These are phyloP conservation scores for Monodelphis domestica DNA, from an alignment of 2,797 vertebrate genomes.

Conservation along the genomic window DNA sequence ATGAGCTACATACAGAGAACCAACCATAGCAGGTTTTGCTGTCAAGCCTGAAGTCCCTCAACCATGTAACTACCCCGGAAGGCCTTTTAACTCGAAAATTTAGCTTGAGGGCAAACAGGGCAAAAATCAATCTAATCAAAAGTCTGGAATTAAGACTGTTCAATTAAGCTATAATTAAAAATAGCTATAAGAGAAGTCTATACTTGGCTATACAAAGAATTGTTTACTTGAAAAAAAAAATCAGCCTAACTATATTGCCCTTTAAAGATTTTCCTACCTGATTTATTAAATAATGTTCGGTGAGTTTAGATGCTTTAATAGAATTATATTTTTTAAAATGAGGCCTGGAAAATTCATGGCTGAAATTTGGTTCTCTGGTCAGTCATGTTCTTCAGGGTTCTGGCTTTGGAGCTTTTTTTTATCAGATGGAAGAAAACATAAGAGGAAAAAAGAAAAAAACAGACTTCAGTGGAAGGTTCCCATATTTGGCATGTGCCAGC, in stretches of 20 bases:
- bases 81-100: not conserved
- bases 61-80: not conserved
- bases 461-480: not conserved
- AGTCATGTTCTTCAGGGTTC: not conserved
- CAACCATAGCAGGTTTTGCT: not conserved
- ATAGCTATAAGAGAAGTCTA: not conserved
- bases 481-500: not conserved
- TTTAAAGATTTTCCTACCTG: conserved; percentile 5
- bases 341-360: not conserved
- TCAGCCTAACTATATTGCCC: not conserved
- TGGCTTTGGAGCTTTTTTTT: not conserved
- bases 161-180: not conserved
- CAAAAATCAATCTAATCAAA: not conserved
- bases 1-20: not conserved
- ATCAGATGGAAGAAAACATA: not conserved
- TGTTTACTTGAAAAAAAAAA: not conserved
- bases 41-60: not conserved
- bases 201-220: not conserved
- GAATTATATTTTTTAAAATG: not conserved
- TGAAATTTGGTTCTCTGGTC: not conserved
- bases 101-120: not conserved
- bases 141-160: not conserved
- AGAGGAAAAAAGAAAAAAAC: not conserved
- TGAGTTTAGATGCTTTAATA: not conserved
- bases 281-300: conserved; percentile 19